Evolutionary conservation across 1,140 invertebrate species (phyloP).

Genomic region (Drosophila pachea): DNA sequence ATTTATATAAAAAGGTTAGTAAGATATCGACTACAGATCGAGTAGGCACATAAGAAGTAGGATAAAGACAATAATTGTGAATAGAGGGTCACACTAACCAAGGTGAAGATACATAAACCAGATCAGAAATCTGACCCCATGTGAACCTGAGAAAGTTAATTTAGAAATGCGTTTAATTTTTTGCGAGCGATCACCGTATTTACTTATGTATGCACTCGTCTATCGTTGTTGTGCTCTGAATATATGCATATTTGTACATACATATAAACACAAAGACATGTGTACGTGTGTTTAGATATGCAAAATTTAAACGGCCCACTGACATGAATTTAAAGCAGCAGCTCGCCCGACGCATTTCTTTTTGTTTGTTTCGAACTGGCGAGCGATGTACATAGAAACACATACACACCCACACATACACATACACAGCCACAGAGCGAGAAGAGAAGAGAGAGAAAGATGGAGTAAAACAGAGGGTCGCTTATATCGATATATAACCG

Average conservation of each 20-base stretch:
- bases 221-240: neutral
- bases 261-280: slow-evolving; percentile 17
- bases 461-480: neutral
- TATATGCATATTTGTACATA: slow-evolving; percentile 1
- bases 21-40: too few species aligned
- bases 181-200: slow-evolving; percentile 4
- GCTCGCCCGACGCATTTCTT: slow-evolving; percentile 41
- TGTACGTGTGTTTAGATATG: slow-evolving; percentile 15
- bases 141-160: too few species aligned
- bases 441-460: slow-evolving; percentile 19
- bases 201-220: slow-evolving; percentile 4
- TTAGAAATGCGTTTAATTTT: too few species aligned
- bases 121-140: too few species aligned
- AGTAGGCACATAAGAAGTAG: too few species aligned
- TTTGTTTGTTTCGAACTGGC: slow-evolving; percentile 55
- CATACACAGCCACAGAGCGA: slow-evolving; percentile 6
- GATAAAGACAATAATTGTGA: too few species aligned
- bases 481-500: slow-evolving; percentile 18
- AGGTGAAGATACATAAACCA: too few species aligned
- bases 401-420: neutral
- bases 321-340: slow-evolving; percentile 46
- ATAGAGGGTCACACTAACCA: too few species aligned
- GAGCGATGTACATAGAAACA: slow-evolving; percentile 11
- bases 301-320: slow-evolving; percentile 55
- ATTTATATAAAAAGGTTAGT: too few species aligned